phyloP scores from a whole-genome alignment of 2,888 invertebrate species.

The Agonopterix alstromeriana region DNA sequence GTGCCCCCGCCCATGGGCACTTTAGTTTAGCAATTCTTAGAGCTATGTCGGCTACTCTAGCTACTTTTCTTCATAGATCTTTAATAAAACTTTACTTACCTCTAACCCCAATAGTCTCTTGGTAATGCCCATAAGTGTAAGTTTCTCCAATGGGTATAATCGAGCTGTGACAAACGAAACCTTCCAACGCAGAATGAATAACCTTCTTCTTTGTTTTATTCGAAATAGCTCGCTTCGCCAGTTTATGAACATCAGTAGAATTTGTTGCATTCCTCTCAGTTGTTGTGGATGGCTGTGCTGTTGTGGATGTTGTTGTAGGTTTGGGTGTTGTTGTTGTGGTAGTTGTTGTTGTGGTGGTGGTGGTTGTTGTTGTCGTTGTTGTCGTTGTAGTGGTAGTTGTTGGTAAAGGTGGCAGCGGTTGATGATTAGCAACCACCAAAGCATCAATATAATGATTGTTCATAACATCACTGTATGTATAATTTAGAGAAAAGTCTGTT shows the following conservation, averaged over 20 bases:
- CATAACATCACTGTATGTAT: conserved; percentile 80
- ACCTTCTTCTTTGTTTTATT: conserved; percentile 27
- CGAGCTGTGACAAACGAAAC: conserved; percentile 60
- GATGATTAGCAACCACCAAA: conserved; percentile 82
- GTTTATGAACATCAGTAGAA: conserved; percentile 22
- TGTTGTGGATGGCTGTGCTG: conserved; percentile 16
- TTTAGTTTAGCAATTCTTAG: too few species aligned
- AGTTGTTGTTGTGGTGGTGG: conserved; percentile 51
- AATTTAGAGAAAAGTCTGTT: conserved; percentile 75
- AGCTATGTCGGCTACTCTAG: background rate
- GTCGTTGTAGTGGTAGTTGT: conserved; percentile 67
- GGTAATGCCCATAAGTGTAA: conserved; percentile 85
- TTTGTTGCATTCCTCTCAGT: conserved; percentile 11
- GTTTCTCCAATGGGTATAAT: conserved; percentile 80
- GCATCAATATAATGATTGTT: conserved; percentile 80
- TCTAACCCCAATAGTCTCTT: conserved; percentile 79
- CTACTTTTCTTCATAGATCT: background rate
- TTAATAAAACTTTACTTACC: conserved; percentile 61
- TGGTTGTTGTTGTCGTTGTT: conserved; percentile 58
- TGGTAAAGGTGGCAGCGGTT: conserved; percentile 74
- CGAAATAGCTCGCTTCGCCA: conserved; percentile 33
- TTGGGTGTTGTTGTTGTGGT: conserved; percentile 33
- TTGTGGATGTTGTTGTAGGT: conserved; percentile 22
- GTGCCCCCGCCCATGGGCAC: too few species aligned
- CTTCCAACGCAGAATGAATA: conserved; percentile 20